These are phyloP conservation scores for Tubiluchus corallicola DNA, from an alignment of 2,888 invertebrate species.

Conservation along the genomic window DNA sequence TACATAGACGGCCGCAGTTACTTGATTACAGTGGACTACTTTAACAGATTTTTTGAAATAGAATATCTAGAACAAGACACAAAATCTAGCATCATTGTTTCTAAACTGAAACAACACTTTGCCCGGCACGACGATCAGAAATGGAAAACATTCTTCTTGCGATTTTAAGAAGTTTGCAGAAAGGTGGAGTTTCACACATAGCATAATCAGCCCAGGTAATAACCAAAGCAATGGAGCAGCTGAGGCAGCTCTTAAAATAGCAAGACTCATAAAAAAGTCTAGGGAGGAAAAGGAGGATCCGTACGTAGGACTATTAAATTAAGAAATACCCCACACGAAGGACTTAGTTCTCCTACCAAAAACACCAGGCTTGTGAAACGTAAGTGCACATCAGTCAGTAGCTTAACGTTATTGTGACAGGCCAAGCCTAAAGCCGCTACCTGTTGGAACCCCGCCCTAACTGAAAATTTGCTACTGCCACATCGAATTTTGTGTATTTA, in stretches of 20 bases:
- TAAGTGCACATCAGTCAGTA: too few relatives aligned
- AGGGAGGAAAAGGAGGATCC: neutral
- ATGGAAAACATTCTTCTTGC: too few relatives aligned
- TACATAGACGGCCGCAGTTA: neutral
- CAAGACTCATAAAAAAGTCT: neutral
- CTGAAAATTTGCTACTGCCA: too few relatives aligned
- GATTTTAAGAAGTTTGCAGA: neutral
- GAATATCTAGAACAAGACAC: too few relatives aligned
- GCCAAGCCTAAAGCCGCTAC: too few relatives aligned
- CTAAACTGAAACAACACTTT: neutral
- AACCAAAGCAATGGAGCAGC: conserved; percentile 8
- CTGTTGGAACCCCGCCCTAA: too few relatives aligned
- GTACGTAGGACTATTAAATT: neutral
- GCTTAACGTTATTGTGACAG: too few relatives aligned
- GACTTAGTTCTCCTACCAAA: too few relatives aligned
- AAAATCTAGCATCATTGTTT: too few relatives aligned
- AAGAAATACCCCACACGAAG: neutral
- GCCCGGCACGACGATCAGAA: too few relatives aligned
- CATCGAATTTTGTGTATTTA: too few relatives aligned
- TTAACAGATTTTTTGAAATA: neutral
- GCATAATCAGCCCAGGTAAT: neutral
- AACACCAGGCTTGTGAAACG: too few relatives aligned
- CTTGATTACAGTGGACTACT: neutral
- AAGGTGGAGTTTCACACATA: neutral
- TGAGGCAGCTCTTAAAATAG: conserved; percentile 7